These are phyloP conservation scores for Hapalemur alaotrensis DNA, from an alignment of 2,797 vertebrate genomes.

Conservation along the genomic window DNA sequence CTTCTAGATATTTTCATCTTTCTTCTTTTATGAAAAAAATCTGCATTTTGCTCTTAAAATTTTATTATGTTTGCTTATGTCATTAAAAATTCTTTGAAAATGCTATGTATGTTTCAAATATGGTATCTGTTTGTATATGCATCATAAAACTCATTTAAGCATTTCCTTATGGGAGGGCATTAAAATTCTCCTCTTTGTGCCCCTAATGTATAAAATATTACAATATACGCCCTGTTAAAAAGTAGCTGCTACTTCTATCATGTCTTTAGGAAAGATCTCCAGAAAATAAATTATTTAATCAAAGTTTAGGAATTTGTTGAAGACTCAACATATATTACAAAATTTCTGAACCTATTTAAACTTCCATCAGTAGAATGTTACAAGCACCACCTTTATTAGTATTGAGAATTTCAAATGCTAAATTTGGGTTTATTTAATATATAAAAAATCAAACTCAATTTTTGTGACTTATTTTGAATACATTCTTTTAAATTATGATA, in stretches of 20 bases:
- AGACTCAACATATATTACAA: background rate
- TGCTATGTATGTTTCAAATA: background rate
- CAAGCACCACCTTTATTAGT: background rate
- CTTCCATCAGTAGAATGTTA: background rate
- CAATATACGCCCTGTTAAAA: background rate
- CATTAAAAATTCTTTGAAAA: background rate
- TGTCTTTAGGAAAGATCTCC: background rate
- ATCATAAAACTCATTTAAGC: background rate
- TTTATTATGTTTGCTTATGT: background rate
- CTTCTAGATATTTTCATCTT: background rate
- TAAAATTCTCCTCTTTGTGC: background rate
- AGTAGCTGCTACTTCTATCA: background rate
- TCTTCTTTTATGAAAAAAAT: background rate
- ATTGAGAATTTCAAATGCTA: background rate
- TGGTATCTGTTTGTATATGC: background rate
- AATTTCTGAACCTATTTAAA: background rate
- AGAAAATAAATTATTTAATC: conserved; percentile 1
- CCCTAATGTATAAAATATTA: background rate
- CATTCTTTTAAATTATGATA: background rate
- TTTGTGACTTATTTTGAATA: background rate
- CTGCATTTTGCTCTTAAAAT: background rate
- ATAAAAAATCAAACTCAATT: background rate
- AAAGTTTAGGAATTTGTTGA: background rate
- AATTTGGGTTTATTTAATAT: background rate
- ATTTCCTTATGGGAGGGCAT: background rate